Evolutionary conservation across 2,888 invertebrate genomes (phyloP).

Genomic region (Acleris literana): DNA sequence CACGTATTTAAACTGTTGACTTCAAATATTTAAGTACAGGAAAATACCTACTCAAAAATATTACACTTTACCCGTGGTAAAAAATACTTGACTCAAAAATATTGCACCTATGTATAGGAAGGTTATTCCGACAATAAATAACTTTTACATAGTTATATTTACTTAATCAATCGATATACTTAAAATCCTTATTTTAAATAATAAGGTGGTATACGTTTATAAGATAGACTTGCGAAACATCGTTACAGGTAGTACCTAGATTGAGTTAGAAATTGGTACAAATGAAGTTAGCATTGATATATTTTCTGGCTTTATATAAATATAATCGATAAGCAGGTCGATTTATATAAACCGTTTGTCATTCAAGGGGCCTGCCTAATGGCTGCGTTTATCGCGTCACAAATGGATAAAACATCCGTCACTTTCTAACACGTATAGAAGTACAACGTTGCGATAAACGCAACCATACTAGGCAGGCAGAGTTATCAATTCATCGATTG

Average conservation of each 20-base stretch:
- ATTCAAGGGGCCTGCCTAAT: no score
- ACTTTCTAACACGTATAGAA: no score
- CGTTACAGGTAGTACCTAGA: neutral
- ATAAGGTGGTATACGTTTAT: conserved; percentile 79
- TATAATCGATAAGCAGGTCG: no score
- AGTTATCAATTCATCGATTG: no score
- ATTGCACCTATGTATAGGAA: conserved; percentile 66
- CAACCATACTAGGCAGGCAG: no score
- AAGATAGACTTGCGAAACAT: conserved; percentile 46
- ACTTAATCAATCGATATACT: conserved; percentile 67
- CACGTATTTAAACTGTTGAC: conserved; percentile 1
- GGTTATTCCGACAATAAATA: conserved; percentile 73
- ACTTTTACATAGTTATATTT: conserved; percentile 67
- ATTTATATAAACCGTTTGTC: no score
- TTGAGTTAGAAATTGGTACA: conserved; percentile 16
- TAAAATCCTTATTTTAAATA: conserved; percentile 69
- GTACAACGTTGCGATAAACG: no score
- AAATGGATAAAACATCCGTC: no score
- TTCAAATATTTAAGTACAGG: conserved; percentile 9
- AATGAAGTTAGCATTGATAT: neutral
- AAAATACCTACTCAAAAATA: conserved; percentile 16
- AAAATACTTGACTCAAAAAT: conserved; percentile 47
- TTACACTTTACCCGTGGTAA: conserved; percentile 30
- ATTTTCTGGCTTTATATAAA: neutral
- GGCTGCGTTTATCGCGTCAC: no score